Conservation (phyloP, 2,113 vertebrate species). For the Scatophagus argus region DNA sequence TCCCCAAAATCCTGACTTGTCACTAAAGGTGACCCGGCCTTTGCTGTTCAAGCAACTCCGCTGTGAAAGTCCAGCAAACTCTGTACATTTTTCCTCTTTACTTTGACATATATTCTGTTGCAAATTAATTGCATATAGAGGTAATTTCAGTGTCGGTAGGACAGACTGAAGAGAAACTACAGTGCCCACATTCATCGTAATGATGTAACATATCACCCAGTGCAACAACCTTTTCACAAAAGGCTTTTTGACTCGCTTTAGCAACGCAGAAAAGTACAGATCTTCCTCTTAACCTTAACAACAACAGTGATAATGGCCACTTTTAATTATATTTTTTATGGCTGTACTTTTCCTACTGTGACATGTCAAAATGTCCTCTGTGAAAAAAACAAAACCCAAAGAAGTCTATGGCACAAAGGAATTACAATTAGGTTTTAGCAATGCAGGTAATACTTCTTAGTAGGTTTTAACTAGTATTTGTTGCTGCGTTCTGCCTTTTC, state of each 20-base stretch:
- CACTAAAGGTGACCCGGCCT: background rate
- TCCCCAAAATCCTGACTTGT: background rate
- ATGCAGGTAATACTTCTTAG: background rate
- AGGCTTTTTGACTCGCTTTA: background rate
- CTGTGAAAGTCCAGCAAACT: too few relatives aligned
- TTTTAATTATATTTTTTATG: background rate
- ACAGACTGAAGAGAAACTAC: background rate
- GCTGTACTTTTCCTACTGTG: background rate
- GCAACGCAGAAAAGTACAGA: background rate
- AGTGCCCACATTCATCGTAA: background rate
- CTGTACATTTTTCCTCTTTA: too few relatives aligned
- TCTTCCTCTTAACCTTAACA: conserved; percentile 2
- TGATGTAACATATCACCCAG: background rate
- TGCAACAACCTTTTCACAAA: background rate
- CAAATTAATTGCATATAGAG: too few relatives aligned
- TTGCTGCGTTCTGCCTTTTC: background rate
- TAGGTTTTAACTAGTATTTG: background rate
- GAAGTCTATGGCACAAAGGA: background rate
- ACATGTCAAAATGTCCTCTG: background rate
- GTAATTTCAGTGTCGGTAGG: background rate
- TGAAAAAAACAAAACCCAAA: background rate
- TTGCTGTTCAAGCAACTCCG: background rate
- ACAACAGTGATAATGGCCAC: too few relatives aligned
- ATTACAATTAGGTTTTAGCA: background rate
- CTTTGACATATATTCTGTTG: too few relatives aligned